Percentiles rank a stretch among this genome's conserved stretches.
phyloP scores from a whole-genome alignment of 2,113 vertebrate genomes.

The Corythoichthys haematopterus region DNA sequence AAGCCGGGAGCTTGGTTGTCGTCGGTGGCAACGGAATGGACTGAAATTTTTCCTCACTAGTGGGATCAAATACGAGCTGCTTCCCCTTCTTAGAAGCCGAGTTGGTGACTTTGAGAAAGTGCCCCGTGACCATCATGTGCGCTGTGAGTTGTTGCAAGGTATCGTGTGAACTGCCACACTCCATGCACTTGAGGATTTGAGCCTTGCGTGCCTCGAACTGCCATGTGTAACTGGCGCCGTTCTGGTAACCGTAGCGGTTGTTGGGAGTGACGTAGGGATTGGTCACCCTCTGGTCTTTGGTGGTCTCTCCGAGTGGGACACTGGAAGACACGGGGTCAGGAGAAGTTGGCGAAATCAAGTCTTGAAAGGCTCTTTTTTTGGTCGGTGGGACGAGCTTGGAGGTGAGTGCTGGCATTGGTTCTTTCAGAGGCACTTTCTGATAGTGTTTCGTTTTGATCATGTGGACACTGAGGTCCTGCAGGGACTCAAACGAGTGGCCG shows the following conservation, averaged over 20 bases:
- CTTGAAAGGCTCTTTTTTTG: conserved; percentile 93
- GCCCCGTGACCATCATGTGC: conserved; percentile 99
- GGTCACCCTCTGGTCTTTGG: conserved; percentile 87
- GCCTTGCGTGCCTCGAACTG: conserved; percentile 98
- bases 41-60: conserved; percentile 94
- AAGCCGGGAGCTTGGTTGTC: conserved; percentile 82
- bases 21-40: conserved; percentile 95
- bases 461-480: conserved; percentile 98
- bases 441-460: conserved; percentile 99
- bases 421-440: conserved; percentile 99
- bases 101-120: conserved; percentile 97
- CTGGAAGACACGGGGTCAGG: conserved; percentile 84
- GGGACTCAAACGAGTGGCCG: conserved; percentile 94
- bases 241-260: conserved; percentile 98
- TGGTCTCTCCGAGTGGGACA: conserved; percentile 74
- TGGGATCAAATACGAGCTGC: conserved; percentile 89
- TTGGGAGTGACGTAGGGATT: conserved; percentile 98
- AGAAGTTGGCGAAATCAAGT: conserved; percentile 86
- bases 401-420: conserved; percentile 92
- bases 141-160: conserved; percentile 97
- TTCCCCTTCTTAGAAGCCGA: conserved; percentile 98
- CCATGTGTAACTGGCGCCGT: conserved; percentile 98
- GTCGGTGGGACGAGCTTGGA: conserved; percentile 90
- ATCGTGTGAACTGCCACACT: conserved; percentile 97
- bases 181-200: conserved; percentile 99